Conservation (phyloP, 2,113 vertebrate genomes). For the Gavialis gangeticus region DNA sequence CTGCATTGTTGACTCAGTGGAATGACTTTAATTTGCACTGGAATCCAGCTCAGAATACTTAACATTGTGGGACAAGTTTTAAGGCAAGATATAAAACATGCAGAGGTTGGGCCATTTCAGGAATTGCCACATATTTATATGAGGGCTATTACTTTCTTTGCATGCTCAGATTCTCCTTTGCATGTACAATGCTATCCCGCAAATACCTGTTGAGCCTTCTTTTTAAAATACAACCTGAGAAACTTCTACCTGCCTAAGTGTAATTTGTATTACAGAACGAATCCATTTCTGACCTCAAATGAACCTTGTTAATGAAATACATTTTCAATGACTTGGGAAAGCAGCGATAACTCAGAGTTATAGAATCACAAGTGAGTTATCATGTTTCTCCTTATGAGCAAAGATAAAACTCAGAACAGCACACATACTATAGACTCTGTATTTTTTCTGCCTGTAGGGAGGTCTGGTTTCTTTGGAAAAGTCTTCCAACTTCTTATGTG, state of each 20-base stretch:
- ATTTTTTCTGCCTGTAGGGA: neutral
- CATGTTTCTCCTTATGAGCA: neutral
- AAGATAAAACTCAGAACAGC: neutral
- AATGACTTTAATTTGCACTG: neutral
- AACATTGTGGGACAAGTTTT: neutral
- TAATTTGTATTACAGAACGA: neutral
- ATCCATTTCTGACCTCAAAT: accelerated
- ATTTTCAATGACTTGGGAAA: neutral
- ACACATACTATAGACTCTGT: neutral
- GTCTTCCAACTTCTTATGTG: neutral
- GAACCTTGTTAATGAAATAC: neutral
- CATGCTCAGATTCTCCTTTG: neutral
- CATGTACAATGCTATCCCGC: neutral
- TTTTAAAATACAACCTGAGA: neutral
- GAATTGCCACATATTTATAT: neutral
- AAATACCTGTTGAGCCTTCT: neutral
- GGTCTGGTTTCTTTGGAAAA: neutral
- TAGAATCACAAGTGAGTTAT: neutral
- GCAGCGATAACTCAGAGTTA: neutral
- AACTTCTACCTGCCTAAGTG: accelerated
- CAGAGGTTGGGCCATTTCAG: neutral
- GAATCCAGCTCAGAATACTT: neutral
- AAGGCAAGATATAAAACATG: neutral
- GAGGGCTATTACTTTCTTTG: neutral
- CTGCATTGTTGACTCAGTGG: neutral